phyloP scores from a whole-genome alignment of 1,140 invertebrate species.

The Adoxophyes honmai region DNA sequence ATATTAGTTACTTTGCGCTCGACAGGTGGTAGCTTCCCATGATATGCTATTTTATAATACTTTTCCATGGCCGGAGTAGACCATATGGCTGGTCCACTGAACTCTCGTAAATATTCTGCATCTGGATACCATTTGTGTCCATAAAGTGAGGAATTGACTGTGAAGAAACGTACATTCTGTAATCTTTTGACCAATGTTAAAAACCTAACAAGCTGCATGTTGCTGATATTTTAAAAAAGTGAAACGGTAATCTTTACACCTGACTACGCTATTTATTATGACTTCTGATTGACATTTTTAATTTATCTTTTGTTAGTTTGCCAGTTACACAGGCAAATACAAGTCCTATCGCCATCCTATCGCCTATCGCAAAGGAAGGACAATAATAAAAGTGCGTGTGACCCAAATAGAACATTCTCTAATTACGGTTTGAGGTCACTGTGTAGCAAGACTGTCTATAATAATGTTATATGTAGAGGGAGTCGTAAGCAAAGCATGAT shows the following conservation, averaged over 20 bases:
- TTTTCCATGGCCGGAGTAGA: slow-evolving; percentile 55
- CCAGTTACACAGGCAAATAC: too few species aligned
- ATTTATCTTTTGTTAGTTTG: too few species aligned
- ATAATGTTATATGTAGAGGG: not conserved
- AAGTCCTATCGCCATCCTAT: too few species aligned
- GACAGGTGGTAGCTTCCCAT: slow-evolving; percentile 52
- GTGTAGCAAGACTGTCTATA: too few species aligned
- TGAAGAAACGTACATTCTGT: slow-evolving; percentile 25
- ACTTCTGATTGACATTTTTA: too few species aligned
- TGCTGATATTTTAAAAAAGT: not conserved
- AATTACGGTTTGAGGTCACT: too few species aligned
- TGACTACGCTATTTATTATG: too few species aligned
- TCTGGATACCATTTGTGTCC: slow-evolving; percentile 65
- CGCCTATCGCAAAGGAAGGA: too few species aligned
- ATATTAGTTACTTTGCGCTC: slow-evolving; percentile 89
- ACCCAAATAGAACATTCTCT: too few species aligned
- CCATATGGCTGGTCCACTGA: slow-evolving; percentile 79
- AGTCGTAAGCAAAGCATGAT: too few species aligned
- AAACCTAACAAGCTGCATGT: not conserved
- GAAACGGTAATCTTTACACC: too few species aligned
- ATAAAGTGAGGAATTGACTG: slow-evolving; percentile 22
- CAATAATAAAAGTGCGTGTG: too few species aligned
- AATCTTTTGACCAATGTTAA: slow-evolving; percentile 4
- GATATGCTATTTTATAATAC: slow-evolving; percentile 51
- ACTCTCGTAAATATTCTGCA: slow-evolving; percentile 79